phyloP scores from a whole-genome alignment of 2,888 invertebrate genomes.

The Deladenus siricidicola region DNA sequence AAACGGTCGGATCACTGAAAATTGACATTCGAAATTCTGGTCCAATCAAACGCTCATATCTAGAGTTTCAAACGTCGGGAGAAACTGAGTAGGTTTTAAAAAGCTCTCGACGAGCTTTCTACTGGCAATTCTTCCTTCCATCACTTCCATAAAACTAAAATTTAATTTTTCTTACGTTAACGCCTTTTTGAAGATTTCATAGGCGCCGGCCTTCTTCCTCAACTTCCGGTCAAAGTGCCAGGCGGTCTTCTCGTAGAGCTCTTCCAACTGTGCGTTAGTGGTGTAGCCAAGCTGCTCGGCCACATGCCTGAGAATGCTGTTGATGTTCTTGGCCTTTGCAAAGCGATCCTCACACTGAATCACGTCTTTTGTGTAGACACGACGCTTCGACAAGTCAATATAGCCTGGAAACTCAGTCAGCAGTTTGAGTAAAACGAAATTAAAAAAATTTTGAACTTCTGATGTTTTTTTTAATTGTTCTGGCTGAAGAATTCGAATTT shows the following conservation, averaged over 20 bases:
- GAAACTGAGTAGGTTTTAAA: not conserved
- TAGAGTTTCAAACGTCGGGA: too few species aligned
- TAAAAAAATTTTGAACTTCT: not conserved
- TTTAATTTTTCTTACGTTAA: slow-evolving; percentile 88
- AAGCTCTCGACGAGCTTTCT: too few species aligned
- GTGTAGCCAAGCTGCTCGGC: slow-evolving; percentile 86
- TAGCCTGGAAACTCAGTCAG: slow-evolving; percentile 74
- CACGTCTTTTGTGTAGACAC: slow-evolving; percentile 94
- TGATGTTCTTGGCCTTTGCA: slow-evolving; percentile 69
- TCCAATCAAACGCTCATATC: too few species aligned
- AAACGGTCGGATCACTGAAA: slow-evolving; percentile 78
- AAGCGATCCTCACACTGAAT: slow-evolving; percentile 96
- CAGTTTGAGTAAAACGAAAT: not conserved
- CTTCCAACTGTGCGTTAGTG: slow-evolving; percentile 82
- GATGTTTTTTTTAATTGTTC: too few species aligned
- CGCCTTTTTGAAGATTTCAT: slow-evolving; percentile 96
- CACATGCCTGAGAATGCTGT: slow-evolving; percentile 92
- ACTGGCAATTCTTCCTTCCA: too few species aligned
- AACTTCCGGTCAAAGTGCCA: slow-evolving; percentile 97
- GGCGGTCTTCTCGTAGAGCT: slow-evolving; percentile 83
- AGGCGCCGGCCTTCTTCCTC: slow-evolving; percentile 87
- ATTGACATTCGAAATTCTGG: too few species aligned
- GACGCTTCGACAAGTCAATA: slow-evolving; percentile 91
- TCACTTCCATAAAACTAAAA: too few species aligned
- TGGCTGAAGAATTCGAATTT: too few species aligned